A percentile compares a stretch with the other conserved stretches of the same genome.
Evolutionary conservation across 1,140 invertebrate species (phyloP).

Genomic region (Apis cerana): DNA sequence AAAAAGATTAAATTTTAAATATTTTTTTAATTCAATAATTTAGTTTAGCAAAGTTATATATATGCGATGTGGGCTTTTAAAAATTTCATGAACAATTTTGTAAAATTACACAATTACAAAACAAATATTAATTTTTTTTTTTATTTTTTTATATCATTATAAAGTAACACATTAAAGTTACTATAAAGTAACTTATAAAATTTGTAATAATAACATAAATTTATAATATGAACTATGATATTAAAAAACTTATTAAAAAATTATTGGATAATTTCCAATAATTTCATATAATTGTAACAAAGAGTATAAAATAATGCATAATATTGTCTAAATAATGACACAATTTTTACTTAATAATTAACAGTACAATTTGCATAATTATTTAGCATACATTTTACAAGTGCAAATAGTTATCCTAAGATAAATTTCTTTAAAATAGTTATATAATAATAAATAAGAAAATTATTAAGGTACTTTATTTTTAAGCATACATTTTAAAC

Average conservation of each 20-base stretch:
- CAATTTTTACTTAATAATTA: constrained; percentile 28
- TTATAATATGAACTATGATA: background rate
- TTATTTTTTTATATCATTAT: constrained; percentile 4
- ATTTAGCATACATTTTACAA: constrained; percentile 35
- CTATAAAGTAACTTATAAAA: constrained; percentile 16
- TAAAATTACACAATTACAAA: background rate
- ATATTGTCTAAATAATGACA: constrained; percentile 8
- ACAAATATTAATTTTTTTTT: background rate
- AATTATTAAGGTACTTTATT: background rate
- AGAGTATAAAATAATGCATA: constrained; percentile 6
- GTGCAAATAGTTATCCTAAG: constrained; percentile 23
- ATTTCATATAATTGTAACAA: background rate
- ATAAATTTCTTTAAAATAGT: constrained; percentile 15
- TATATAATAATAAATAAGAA: background rate
- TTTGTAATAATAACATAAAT: constrained; percentile 29
- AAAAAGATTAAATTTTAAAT: constrained; percentile 19
- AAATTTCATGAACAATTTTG: background rate
- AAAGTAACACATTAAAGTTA: background rate
- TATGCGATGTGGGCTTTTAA: background rate
- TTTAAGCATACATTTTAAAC: background rate
- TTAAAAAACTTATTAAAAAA: background rate
- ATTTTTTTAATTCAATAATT: background rate
- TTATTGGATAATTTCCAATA: background rate
- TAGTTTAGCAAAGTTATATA: background rate
- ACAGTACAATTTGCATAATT: constrained; percentile 29